A percentile compares a stretch with the other conserved stretches of the same genome.
Conservation (phyloP, 1,140 invertebrate genomes). For the Cardiocondyla obscurior region DNA sequence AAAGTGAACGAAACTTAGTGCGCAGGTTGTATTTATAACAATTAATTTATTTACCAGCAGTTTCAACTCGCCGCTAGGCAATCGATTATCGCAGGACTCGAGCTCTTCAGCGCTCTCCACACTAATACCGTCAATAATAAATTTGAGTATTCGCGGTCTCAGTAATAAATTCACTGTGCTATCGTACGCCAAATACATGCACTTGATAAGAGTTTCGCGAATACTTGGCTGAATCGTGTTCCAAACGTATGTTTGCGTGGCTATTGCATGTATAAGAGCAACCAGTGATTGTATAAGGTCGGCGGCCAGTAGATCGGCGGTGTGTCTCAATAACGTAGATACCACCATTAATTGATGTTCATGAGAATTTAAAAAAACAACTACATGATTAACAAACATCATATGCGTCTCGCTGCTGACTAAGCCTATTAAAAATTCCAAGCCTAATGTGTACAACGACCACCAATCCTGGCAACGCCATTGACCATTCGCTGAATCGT, state of each 20-base stretch:
- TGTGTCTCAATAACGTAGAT: conserved; percentile 80
- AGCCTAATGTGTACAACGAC: conserved; percentile 79
- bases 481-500: conserved; percentile 72
- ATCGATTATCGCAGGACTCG: conserved; percentile 80
- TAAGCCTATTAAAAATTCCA: conserved; percentile 80
- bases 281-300: conserved; percentile 82
- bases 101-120: conserved; percentile 82
- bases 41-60: conserved; percentile 81
- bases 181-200: conserved; percentile 82
- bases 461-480: conserved; percentile 83
- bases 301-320: conserved; percentile 80
- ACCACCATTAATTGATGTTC: conserved; percentile 79
- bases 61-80: conserved; percentile 79
- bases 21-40: conserved; percentile 81
- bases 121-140: conserved; percentile 83
- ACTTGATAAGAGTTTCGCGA: conserved; percentile 81
- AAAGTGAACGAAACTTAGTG: conserved; percentile 80
- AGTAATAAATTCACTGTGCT: conserved; percentile 81
- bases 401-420: conserved; percentile 72
- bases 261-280: conserved; percentile 78
- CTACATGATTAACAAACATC: conserved; percentile 71
- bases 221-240: conserved; percentile 75
- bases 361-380: conserved; percentile 79
- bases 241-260: conserved; percentile 77
- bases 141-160: conserved; percentile 81